These are phyloP conservation scores for Chlorodrepanis virens DNA, from an alignment of 2,113 vertebrate species.

Conservation along the genomic window DNA sequence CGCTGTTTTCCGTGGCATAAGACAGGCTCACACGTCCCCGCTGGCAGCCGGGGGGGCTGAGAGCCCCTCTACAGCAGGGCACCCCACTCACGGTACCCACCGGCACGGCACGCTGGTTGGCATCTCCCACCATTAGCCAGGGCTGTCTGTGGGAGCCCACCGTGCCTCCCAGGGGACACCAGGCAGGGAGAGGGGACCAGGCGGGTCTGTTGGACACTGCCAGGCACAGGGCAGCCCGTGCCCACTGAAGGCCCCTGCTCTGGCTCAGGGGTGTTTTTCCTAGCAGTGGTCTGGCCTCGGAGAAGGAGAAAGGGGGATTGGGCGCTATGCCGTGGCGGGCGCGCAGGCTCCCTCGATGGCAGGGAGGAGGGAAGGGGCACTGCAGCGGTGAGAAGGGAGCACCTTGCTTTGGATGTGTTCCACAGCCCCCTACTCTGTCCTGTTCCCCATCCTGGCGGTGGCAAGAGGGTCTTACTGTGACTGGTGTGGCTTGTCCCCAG, in stretches of 20 bases:
- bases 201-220: fast-evolving
- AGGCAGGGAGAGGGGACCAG: background rate
- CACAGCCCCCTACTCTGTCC: fast-evolving
- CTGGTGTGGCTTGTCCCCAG: background rate
- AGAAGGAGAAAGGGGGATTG: background rate
- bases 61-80: background rate
- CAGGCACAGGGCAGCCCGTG: background rate
- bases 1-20: background rate
- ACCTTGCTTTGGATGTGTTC: background rate
- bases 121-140: background rate
- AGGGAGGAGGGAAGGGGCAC: background rate
- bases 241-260: fast-evolving
- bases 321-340: fast-evolving
- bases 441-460: background rate
- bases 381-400: fast-evolving
- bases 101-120: fast-evolving
- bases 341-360: fast-evolving
- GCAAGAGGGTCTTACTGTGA: fast-evolving
- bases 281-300: fast-evolving
- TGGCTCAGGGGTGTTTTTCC: background rate
- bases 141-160: background rate
- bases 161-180: fast-evolving
- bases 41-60: background rate
- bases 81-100: background rate
- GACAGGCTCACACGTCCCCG: background rate